Conservation (phyloP, 2,113 vertebrate species). For the Isurus oxyrinchus region DNA sequence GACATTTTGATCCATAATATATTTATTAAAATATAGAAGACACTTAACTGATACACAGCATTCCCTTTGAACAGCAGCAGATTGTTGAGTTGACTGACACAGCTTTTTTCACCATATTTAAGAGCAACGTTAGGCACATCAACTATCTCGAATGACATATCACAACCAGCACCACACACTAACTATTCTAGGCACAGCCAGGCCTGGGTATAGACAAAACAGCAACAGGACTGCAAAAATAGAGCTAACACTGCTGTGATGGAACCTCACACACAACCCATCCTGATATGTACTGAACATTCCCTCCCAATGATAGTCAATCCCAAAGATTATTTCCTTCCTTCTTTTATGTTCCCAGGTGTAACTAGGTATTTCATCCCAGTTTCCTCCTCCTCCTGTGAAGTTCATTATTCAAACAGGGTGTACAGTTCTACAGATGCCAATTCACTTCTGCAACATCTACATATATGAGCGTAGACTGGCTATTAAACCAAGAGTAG, state of each 20-base stretch:
- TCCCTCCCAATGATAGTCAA: not conserved
- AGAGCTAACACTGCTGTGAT: not conserved
- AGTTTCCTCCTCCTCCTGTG: not conserved
- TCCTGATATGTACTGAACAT: not conserved
- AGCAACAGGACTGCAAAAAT: not conserved
- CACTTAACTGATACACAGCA: not conserved
- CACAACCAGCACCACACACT: not conserved
- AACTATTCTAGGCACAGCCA: not conserved
- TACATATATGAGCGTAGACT: not conserved
- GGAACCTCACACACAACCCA: not conserved
- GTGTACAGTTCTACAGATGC: not conserved
- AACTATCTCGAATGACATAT: not conserved
- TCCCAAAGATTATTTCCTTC: not conserved
- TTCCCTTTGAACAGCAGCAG: not conserved
- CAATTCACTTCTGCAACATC: not conserved
- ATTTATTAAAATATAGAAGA: not conserved
- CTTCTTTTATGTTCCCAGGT: not conserved
- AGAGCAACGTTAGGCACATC: not conserved
- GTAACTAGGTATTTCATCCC: not conserved
- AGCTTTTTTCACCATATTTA: not conserved
- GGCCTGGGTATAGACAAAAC: not conserved
- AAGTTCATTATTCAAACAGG: not conserved
- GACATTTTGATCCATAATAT: not conserved
- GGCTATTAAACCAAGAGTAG: not conserved
- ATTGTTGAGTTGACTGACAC: not conserved